Percentiles rank a stretch among this genome's conserved stretches.
phyloP scores from a whole-genome alignment of 2,797 vertebrate genomes.

The Gymnocypris eckloni region DNA sequence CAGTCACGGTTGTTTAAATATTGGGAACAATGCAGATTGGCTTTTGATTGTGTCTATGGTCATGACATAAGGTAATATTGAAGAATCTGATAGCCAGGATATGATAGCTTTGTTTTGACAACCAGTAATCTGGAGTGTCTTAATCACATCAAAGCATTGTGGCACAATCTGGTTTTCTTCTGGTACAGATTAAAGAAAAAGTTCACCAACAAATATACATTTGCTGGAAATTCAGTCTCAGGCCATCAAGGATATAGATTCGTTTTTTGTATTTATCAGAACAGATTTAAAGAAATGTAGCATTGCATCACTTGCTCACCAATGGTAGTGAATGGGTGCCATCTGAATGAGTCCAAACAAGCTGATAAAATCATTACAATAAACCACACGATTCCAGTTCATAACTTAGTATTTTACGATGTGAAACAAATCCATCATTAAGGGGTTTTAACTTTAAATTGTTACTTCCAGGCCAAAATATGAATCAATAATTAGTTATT shows the following conservation, averaged over 20 bases:
- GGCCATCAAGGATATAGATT: neutral
- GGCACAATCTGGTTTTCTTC: slow-evolving; percentile 7
- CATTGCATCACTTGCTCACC: neutral
- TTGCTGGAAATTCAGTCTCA: neutral
- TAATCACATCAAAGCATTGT: neutral
- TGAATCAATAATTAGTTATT: too few relatives aligned
- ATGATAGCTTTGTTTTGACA: slow-evolving; percentile 9
- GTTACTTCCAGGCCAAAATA: too few relatives aligned
- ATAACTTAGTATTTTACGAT: too few relatives aligned
- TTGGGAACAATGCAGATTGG: neutral
- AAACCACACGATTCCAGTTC: too few relatives aligned
- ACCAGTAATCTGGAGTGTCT: neutral
- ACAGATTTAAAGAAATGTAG: neutral
- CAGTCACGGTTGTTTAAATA: neutral
- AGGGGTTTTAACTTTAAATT: too few relatives aligned
- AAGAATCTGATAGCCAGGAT: slow-evolving; percentile 1
- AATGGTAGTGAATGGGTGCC: neutral
- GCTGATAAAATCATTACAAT: too few relatives aligned
- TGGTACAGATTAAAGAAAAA: neutral
- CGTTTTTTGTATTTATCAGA: neutral
- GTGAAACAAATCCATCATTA: too few relatives aligned
- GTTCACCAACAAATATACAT: neutral
- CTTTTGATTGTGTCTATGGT: neutral
- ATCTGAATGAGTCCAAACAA: neutral
- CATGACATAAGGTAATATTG: neutral